Conservation (phyloP, 2,113 vertebrate genomes). For the Anolis sagrei region DNA sequence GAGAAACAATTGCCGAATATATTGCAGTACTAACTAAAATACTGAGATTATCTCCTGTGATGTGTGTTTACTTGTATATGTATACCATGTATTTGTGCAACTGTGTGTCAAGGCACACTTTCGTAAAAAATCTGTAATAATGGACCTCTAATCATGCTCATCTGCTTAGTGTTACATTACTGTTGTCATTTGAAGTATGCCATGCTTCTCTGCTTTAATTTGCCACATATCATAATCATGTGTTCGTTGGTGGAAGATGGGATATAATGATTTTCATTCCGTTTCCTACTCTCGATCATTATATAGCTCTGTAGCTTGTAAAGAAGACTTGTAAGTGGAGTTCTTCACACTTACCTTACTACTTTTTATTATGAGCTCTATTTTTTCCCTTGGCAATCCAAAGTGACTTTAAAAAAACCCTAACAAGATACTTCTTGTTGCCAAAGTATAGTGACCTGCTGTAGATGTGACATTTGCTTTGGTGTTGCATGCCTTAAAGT, state of each 20-base stretch:
- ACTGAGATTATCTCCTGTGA: background rate
- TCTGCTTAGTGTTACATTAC: background rate
- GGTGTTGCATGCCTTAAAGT: no score
- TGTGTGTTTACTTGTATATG: no score
- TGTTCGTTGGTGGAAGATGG: no score
- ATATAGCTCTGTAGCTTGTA: background rate
- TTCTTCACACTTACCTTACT: no score
- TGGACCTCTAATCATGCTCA: background rate
- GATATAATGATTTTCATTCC: no score
- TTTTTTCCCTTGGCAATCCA: no score
- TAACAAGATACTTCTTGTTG: no score
- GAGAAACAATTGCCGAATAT: background rate
- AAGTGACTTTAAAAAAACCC: no score
- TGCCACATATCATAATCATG: background rate
- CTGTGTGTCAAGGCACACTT: background rate
- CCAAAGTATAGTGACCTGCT: no score
- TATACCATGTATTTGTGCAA: background rate
- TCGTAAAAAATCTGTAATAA: background rate
- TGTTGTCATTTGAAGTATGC: background rate
- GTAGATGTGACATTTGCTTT: no score
- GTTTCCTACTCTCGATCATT: background rate
- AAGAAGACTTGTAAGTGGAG: no score
- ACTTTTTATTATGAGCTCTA: no score
- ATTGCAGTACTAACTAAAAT: background rate
- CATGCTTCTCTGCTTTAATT: background rate